Percentiles rank a stretch among this genome's conserved stretches.
Conservation (phyloP, 2,113 vertebrate genomes). For the Rattus norvegicus region DNA sequence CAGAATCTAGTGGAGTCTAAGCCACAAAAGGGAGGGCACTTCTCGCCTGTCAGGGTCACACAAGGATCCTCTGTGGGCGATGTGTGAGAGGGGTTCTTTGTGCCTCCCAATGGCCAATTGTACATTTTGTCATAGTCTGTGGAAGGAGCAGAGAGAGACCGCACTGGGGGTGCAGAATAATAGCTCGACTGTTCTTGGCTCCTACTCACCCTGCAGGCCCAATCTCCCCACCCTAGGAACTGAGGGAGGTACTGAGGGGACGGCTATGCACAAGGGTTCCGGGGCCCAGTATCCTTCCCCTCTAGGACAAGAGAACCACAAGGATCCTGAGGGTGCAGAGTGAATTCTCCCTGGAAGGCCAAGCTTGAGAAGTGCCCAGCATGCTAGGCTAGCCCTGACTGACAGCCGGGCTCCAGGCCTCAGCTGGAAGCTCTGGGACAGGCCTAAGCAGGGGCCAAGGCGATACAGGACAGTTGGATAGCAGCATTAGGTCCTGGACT, state of each 20-base stretch:
- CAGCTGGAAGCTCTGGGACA: conserved; percentile 16
- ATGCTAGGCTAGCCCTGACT: neutral
- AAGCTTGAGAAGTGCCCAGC: neutral
- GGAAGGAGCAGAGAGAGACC: neutral
- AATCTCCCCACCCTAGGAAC: neutral
- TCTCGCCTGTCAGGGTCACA: neutral
- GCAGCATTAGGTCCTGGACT: neutral
- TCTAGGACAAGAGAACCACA: neutral
- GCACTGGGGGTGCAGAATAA: conserved; percentile 43
- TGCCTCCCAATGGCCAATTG: conserved; percentile 47
- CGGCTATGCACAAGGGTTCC: neutral
- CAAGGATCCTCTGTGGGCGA: conserved; percentile 62
- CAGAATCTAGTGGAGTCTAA: neutral
- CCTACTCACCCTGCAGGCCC: neutral
- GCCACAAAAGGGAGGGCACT: neutral
- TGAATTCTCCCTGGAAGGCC: neutral
- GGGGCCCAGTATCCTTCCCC: neutral
- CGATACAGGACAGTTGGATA: neutral
- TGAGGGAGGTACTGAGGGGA: neutral
- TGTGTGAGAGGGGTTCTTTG: conserved; percentile 43
- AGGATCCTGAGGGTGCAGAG: neutral
- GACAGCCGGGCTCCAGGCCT: conserved; percentile 45
- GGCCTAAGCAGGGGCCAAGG: neutral
- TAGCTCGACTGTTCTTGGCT: conserved; percentile 32
- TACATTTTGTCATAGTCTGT: neutral